phyloP scores from a whole-genome alignment of 2,888 invertebrate genomes.

The Ptychoptera albimana region DNA sequence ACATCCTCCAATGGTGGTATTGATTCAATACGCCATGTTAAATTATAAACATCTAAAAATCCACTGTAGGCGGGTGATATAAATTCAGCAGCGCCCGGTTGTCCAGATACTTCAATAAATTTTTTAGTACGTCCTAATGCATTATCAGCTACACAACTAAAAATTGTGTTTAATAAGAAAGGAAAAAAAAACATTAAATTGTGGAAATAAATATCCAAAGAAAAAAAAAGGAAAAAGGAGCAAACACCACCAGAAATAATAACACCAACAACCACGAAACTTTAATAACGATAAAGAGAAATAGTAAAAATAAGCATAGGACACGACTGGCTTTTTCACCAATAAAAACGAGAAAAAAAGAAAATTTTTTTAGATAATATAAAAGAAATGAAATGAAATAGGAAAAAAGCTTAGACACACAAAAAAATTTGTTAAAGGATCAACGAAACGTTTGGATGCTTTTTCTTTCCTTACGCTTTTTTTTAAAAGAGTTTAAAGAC shows the following conservation, averaged over 20 bases:
- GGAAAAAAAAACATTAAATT: slow-evolving; percentile 11
- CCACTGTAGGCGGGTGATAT: slow-evolving; percentile 42
- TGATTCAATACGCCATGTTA: slow-evolving; percentile 50
- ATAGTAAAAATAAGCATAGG: not conserved
- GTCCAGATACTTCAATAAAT: slow-evolving; percentile 46
- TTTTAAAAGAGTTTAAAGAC: too few relatives aligned
- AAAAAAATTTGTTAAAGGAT: not conserved
- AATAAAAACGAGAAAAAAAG: too few relatives aligned
- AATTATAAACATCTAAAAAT: slow-evolving; percentile 42
- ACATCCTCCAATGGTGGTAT: slow-evolving; percentile 47
- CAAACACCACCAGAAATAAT: not conserved
- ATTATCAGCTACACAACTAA: slow-evolving; percentile 37
- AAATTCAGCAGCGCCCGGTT: slow-evolving; percentile 45
- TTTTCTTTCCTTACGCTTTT: too few relatives aligned
- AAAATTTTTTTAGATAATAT: too few relatives aligned
- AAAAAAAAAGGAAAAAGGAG: not conserved
- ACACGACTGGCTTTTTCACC: too few relatives aligned
- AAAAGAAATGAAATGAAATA: too few relatives aligned
- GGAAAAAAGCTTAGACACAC: too few relatives aligned
- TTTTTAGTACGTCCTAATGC: slow-evolving; percentile 35
- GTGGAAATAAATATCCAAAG: not conserved
- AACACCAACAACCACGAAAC: not conserved
- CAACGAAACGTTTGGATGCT: slow-evolving; percentile 2
- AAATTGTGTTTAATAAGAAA: not conserved
- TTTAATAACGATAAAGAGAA: not conserved